Conservation (phyloP, 2,113 vertebrate species). For the Eleginops maclovinus region DNA sequence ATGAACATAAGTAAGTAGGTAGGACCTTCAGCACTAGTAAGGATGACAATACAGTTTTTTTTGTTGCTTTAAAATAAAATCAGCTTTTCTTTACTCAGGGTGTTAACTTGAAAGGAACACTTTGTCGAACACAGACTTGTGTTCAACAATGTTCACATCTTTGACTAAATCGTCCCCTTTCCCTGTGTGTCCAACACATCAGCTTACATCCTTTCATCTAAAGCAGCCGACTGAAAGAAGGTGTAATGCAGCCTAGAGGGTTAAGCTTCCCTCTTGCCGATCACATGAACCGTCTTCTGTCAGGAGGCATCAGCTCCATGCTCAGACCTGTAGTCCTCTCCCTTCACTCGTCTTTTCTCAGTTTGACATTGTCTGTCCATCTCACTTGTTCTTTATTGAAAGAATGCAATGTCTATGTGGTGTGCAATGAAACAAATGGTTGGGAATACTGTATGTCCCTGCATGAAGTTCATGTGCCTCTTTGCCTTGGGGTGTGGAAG, state of each 20-base stretch:
- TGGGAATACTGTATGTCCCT: background rate
- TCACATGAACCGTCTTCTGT: slow-evolving; percentile 77
- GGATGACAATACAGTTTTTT: background rate
- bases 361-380: slow-evolving; percentile 12
- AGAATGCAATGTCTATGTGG: background rate
- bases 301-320: slow-evolving; percentile 70
- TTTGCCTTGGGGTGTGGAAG: background rate
- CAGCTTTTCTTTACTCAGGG: background rate
- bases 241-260: slow-evolving; percentile 64
- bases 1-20: background rate
- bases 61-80: slow-evolving; percentile 1
- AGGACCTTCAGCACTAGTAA: background rate
- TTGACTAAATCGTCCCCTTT: slow-evolving; percentile 38
- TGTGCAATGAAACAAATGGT: background rate
- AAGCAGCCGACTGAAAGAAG: slow-evolving; percentile 70
- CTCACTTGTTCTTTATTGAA: background rate
- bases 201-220: slow-evolving; percentile 70
- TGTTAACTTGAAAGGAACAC: background rate
- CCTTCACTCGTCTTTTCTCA: slow-evolving; percentile 21
- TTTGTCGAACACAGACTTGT: slow-evolving; percentile 31
- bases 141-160: slow-evolving; percentile 44
- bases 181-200: slow-evolving; percentile 42
- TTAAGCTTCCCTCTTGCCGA: slow-evolving; percentile 69
- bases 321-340: slow-evolving; percentile 43
- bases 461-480: slow-evolving; percentile 11